Evolutionary conservation across 2,888 invertebrate species (phyloP).

Genomic region (Fabriciana adippe): DNA sequence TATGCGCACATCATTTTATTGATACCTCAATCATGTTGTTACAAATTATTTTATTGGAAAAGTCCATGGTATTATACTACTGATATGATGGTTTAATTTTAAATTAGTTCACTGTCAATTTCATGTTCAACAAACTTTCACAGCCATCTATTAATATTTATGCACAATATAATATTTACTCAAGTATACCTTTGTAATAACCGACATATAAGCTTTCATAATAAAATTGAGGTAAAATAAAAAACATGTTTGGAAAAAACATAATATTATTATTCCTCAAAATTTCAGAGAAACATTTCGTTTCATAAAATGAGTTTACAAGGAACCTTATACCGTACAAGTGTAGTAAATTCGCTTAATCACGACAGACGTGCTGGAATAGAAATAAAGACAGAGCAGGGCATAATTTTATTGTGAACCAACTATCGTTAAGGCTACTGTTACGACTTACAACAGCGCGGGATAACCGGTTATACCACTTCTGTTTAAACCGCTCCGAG

Average conservation of each 20-base stretch:
- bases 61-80: neutral
- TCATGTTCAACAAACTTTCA: too few relatives aligned
- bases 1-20: conserved; percentile 31
- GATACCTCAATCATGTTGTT: conserved; percentile 19
- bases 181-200: too few relatives aligned
- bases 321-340: conserved; percentile 5
- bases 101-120: too few relatives aligned
- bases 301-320: conserved; percentile 7
- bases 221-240: too few relatives aligned
- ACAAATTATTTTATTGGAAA: conserved; percentile 9
- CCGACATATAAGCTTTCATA: too few relatives aligned
- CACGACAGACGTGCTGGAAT: conserved; percentile 20
- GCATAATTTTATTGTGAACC: conserved; percentile 67
- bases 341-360: conserved; percentile 15
- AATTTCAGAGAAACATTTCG: neutral
- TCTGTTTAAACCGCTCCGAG: conserved; percentile 62
- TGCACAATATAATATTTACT: too few relatives aligned
- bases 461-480: conserved; percentile 69
- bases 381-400: conserved; percentile 57
- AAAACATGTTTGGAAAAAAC: too few relatives aligned
- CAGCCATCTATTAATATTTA: too few relatives aligned
- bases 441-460: conserved; percentile 63
- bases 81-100: neutral
- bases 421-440: conserved; percentile 76
- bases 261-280: too few relatives aligned